Evolutionary conservation across 1,140 invertebrate genomes (phyloP).

Genomic region (Drosophila sturtevanti): DNA sequence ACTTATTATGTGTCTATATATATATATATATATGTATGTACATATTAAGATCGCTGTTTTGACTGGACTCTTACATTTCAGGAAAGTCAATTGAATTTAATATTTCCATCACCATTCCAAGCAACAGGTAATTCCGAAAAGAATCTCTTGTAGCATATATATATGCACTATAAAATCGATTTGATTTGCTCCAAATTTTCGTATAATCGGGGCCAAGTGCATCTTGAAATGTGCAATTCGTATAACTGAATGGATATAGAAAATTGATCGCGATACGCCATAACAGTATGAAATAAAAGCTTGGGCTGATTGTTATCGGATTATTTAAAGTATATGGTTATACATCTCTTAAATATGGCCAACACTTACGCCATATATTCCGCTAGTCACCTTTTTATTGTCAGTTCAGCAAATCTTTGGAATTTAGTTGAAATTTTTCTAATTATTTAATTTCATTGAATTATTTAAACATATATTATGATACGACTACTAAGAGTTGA

Average conservation of each 20-base stretch:
- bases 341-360: background rate
- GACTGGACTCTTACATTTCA: background rate
- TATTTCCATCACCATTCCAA: slow-evolving; percentile 31
- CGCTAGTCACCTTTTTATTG: too few relatives aligned
- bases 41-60: background rate
- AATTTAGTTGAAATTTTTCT: background rate
- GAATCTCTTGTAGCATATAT: background rate
- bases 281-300: slow-evolving; percentile 23
- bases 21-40: background rate
- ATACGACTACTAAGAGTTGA: background rate
- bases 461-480: background rate
- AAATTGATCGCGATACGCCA: slow-evolving; percentile 40
- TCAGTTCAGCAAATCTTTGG: background rate
- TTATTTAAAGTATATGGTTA: too few relatives aligned
- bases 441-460: too few relatives aligned
- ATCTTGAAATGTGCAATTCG: slow-evolving; percentile 26
- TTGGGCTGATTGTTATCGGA: slow-evolving; percentile 18
- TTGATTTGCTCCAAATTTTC: slow-evolving; percentile 20
- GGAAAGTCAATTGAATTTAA: slow-evolving; percentile 7
- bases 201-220: slow-evolving; percentile 25
- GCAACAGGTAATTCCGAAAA: slow-evolving; percentile 12
- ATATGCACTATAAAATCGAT: background rate
- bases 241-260: slow-evolving; percentile 37
- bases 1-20: too few relatives aligned
- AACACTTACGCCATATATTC: slow-evolving; percentile 33